These are phyloP conservation scores for Sebastes taczanowskii DNA, from an alignment of 2,797 vertebrate species.

Conservation along the genomic window DNA sequence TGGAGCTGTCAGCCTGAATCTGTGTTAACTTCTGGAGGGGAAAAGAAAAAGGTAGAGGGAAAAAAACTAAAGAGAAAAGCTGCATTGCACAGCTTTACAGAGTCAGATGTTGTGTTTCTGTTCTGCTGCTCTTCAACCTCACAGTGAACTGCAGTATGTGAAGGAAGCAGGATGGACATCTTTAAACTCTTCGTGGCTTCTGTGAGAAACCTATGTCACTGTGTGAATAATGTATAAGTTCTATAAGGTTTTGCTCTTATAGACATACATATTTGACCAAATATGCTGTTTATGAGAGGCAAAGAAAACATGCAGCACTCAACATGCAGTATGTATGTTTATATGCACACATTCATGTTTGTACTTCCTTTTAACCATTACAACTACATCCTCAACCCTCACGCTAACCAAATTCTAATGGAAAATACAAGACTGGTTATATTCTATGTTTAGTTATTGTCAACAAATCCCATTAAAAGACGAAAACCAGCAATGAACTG, in stretches of 20 bases:
- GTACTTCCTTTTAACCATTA: neutral
- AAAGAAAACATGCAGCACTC: slow-evolving; percentile 3
- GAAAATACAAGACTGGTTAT: neutral
- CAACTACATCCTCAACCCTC: neutral
- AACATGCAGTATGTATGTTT: slow-evolving; percentile 32
- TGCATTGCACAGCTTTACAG: neutral
- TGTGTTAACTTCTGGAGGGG: neutral
- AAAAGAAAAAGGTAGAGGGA: neutral
- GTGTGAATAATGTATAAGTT: slow-evolving; percentile 55
- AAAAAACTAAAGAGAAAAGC: no score
- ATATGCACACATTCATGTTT: neutral
- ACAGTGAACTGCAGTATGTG: neutral
- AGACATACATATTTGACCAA: slow-evolving; percentile 58
- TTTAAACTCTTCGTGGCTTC: slow-evolving; percentile 11
- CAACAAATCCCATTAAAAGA: neutral
- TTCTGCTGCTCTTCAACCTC: neutral
- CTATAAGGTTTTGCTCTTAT: slow-evolving; percentile 51
- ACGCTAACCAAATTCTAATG: neutral
- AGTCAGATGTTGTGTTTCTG: neutral
- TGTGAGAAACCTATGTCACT: slow-evolving; percentile 40
- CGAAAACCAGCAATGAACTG: neutral
- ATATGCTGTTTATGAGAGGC: slow-evolving; percentile 13
- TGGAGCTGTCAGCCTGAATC: neutral
- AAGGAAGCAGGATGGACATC: neutral
- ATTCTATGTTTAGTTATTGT: neutral